Evolutionary conservation across 2,113 vertebrate genomes (phyloP), one percentile per base, ranked within the genome.

Genomic region (Chionodraco myersi): DNA sequence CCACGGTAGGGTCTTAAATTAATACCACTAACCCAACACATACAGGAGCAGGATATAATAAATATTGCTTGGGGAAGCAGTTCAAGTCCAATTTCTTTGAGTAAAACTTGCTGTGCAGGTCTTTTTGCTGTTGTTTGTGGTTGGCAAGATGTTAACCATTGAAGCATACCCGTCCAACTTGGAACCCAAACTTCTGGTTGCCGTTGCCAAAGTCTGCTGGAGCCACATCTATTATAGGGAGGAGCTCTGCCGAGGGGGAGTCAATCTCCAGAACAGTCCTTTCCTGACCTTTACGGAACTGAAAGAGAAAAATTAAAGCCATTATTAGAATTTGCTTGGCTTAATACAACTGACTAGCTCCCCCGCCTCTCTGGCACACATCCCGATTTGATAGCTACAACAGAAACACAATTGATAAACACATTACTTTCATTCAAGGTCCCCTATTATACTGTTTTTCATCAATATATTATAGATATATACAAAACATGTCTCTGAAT

Each of bases 181-280:
- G 92, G 86, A 99, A 99, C 65, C 97, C 97, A 49, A 98, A 99
- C 90, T 99, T 99, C 86, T 99, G 97, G 90, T 94, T 96, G 80
- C 75, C 85, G 53, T 89, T 94, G 48, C 97, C 97, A 13, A 98
- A 97, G 90, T 98, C 97, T 3, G 66, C 15, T 0, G 96, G 85
- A 0, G 96, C 95, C 58, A 98, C 91, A 0, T 99, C 97, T 18
- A 85, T 77, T 82, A 99, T 77, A 7, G 97, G 97, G 44, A 99
- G 93, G 53, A 96, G 92, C 65, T 98, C 97, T 0, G 93, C 93
- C 0, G 84, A 93, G 2, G 95, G 94, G 0, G 97, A 95, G 77
- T 92, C 83, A 21, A 98, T 90, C 84, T 96, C 92, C 65, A 99
- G 86, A 36, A 97, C 72, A 0, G 97, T 98, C 81, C 70, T 93